These are phyloP conservation scores for Nowickia ferox DNA, from an alignment of 2,888 invertebrate genomes.

Conservation along the genomic window DNA sequence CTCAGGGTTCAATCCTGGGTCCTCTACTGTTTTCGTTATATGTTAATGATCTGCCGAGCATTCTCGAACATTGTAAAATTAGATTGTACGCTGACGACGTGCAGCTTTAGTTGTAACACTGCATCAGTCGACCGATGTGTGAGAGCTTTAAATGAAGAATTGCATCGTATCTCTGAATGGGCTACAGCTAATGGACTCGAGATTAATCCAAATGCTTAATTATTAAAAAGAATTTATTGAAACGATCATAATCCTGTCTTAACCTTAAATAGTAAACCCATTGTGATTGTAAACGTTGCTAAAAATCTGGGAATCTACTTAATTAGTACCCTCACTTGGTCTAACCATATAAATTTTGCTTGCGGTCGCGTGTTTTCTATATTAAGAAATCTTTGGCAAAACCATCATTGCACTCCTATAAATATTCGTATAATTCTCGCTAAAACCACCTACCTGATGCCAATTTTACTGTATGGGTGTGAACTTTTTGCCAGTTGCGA, in stretches of 20 bases:
- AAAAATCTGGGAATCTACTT: too few relatives aligned
- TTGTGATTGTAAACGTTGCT: not conserved
- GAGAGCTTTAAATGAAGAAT: not conserved
- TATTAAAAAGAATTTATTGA: not conserved
- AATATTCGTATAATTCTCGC: not conserved
- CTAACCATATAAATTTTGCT: too few relatives aligned
- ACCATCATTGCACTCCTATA: not conserved
- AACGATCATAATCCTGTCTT: not conserved
- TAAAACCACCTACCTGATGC: not conserved
- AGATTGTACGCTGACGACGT: not conserved
- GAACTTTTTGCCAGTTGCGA: constrained; percentile 1
- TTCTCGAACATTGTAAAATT: not conserved
- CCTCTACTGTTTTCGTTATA: not conserved
- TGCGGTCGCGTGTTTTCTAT: too few relatives aligned
- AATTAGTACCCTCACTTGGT: too few relatives aligned
- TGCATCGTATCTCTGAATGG: too few relatives aligned
- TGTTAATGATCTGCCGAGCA: not conserved
- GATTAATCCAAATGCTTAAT: not conserved
- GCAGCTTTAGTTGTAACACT: not conserved
- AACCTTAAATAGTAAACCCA: not conserved
- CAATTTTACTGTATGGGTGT: not conserved
- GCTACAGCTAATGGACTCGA: too few relatives aligned
- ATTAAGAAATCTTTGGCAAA: too few relatives aligned
- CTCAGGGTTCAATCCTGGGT: too few relatives aligned
- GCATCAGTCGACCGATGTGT: not conserved